Evolutionary conservation across 2,113 vertebrate species (phyloP), one percentile per base, ranked within the genome.

Genomic region (Cardinalis cardinalis): DNA sequence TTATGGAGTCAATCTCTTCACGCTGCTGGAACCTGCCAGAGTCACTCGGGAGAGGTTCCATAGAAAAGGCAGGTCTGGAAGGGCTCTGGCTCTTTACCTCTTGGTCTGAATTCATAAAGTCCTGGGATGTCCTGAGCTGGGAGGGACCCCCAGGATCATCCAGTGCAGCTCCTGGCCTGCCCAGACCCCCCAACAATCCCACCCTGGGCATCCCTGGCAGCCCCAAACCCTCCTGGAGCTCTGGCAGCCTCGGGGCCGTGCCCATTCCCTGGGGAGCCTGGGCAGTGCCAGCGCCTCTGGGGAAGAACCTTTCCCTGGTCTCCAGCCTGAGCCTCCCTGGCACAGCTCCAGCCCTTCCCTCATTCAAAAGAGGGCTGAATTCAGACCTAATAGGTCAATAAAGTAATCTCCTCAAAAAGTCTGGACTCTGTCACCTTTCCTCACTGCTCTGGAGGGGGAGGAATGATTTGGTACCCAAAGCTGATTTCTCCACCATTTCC

Each of bases 291-390:
- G 31, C 40, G 53, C 48, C 40, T 31, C 55, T 20, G 56, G 49
- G 34, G 31, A 48, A 9, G 48, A 26, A 2, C 2, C 41, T 63
- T 63, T 28, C 1, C 72, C 56, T 17, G 0, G 1, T 0, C 4
- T 29, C 41, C 56, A 76, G 2, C 18, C 44, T 5, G 1, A 46
- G 0, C 3, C 14, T 4, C 38, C 48, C 29, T 82, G 74, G 29
- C 43, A 2, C 66, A 24, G 29, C 24, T 55, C 6, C 41, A 65
- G 34, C 51, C 8, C 1, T 55, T 38, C 51, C 15, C 41, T 2
- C 1, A 3, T 12, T 63, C 41, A 31, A 55, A 48, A 55, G 56
- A 31, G 17, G 17, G 12, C 20, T 63, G 17, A 61, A 63, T 48
- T 63, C 29, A 26, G 24, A 29, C 13, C 48, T 34, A 52, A 60